These are phyloP conservation scores for Meles meles DNA, from an alignment of 2,113 vertebrate species.

Conservation along the genomic window DNA sequence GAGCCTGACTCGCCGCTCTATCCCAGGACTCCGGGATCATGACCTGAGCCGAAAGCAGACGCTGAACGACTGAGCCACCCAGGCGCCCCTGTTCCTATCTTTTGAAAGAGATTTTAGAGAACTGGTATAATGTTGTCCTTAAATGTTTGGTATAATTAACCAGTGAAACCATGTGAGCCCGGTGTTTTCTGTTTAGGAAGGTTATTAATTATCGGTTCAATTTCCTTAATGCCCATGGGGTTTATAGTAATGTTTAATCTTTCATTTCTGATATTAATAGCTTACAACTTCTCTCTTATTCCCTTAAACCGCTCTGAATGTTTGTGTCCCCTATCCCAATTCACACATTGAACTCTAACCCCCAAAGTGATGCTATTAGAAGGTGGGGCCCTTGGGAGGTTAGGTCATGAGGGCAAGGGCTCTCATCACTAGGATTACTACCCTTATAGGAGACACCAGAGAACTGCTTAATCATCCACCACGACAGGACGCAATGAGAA, in stretches of 20 bases:
- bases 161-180: background rate
- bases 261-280: background rate
- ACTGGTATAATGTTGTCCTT: background rate
- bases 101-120: background rate
- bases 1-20: no score
- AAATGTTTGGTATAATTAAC: background rate
- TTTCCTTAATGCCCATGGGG: background rate
- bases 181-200: background rate
- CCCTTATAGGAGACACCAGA: background rate
- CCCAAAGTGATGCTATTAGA: background rate
- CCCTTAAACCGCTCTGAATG: background rate
- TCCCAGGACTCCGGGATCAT: no score
- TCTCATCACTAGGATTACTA: background rate
- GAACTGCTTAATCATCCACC: background rate
- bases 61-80: no score
- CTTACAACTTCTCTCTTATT: background rate
- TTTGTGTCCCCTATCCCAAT: background rate
- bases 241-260: background rate
- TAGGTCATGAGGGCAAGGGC: background rate
- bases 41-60: no score
- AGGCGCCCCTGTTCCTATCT: background rate
- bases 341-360: background rate
- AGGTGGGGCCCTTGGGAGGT: background rate
- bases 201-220: background rate
- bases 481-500: background rate